Evolutionary conservation across 1,140 invertebrate species (phyloP).

Genomic region (Ectropis grisescens): DNA sequence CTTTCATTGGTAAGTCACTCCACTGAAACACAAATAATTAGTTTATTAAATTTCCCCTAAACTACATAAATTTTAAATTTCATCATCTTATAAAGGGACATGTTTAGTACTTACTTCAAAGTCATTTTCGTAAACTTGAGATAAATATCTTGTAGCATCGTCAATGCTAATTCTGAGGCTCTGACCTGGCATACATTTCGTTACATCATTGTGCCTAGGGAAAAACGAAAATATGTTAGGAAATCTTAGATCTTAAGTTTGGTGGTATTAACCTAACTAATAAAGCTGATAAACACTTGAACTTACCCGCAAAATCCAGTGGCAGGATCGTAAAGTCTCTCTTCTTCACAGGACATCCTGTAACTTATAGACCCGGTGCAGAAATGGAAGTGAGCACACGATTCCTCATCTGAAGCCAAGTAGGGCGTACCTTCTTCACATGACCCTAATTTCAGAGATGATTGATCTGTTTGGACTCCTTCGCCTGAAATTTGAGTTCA

Average conservation of each 20-base stretch:
- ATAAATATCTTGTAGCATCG: slow-evolving; percentile 44
- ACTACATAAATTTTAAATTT: too few species aligned
- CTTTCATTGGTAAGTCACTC: too few species aligned
- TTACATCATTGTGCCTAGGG: slow-evolving; percentile 54
- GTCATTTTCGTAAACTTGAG: slow-evolving; percentile 51
- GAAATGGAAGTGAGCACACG: slow-evolving; percentile 77
- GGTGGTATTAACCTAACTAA: too few species aligned
- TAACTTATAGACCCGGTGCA: slow-evolving; percentile 76
- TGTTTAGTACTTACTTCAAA: slow-evolving; percentile 51
- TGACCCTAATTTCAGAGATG: slow-evolving; percentile 49
- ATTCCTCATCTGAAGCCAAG: slow-evolving; percentile 73
- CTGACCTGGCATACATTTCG: slow-evolving; percentile 58
- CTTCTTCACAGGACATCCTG: slow-evolving; percentile 65
- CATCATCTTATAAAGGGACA: too few species aligned
- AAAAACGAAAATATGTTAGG: slow-evolving; percentile 8
- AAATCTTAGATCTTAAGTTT: slow-evolving; percentile 1
- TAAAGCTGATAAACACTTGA: too few species aligned
- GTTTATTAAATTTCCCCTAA: too few species aligned
- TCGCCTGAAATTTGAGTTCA: slow-evolving; percentile 39
- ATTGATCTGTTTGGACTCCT: slow-evolving; percentile 38
- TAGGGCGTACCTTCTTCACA: slow-evolving; percentile 66
- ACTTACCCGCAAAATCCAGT: slow-evolving; percentile 67
- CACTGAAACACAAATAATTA: background rate
- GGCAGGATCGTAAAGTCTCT: slow-evolving; percentile 67
- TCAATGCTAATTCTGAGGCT: slow-evolving; percentile 52